Evolutionary conservation across 1,140 invertebrate genomes (phyloP).

Genomic region (Leucophenga varia): DNA sequence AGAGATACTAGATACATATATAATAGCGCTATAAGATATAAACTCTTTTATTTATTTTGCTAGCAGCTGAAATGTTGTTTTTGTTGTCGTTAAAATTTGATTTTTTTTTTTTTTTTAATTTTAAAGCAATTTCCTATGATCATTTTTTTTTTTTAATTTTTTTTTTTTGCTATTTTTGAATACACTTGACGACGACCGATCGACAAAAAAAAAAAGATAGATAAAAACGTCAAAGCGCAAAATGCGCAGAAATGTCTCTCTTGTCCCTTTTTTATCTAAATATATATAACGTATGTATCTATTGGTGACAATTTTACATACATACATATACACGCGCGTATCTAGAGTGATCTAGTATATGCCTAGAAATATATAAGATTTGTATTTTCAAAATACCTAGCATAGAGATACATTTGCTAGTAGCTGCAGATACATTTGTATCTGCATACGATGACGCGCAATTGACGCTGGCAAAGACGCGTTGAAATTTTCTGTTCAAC

Average conservation of each 20-base stretch:
- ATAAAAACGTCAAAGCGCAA: constrained; percentile 32
- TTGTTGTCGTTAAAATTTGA: too few relatives aligned
- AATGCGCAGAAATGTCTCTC: constrained; percentile 50
- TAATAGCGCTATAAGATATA: constrained; percentile 14
- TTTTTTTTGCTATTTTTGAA: constrained; percentile 49
- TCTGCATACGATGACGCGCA: neutral
- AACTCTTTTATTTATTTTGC: constrained; percentile 44
- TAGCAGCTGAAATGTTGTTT: constrained; percentile 26
- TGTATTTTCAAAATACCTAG: too few relatives aligned
- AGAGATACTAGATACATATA: too few relatives aligned
- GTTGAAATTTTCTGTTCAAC: too few relatives aligned
- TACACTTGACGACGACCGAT: constrained; percentile 44
- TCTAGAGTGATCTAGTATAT: too few relatives aligned
- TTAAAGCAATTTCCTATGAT: constrained; percentile 11
- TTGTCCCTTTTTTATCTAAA: constrained; percentile 33
- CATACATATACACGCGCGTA: too few relatives aligned
- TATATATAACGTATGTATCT: too few relatives aligned
- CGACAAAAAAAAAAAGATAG: constrained; percentile 18
- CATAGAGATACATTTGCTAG: too few relatives aligned
- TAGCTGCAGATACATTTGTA: too few relatives aligned
- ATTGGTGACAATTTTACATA: too few relatives aligned
- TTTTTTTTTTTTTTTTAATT: constrained; percentile 23
- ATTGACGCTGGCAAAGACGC: neutral
- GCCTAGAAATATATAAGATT: too few relatives aligned
- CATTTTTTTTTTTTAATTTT: constrained; percentile 11